A percentile compares a stretch with the other conserved stretches of the same genome.
Evolutionary conservation across 2,113 vertebrate genomes (phyloP).

Genomic region (Leptodactylus fuscus): DNA sequence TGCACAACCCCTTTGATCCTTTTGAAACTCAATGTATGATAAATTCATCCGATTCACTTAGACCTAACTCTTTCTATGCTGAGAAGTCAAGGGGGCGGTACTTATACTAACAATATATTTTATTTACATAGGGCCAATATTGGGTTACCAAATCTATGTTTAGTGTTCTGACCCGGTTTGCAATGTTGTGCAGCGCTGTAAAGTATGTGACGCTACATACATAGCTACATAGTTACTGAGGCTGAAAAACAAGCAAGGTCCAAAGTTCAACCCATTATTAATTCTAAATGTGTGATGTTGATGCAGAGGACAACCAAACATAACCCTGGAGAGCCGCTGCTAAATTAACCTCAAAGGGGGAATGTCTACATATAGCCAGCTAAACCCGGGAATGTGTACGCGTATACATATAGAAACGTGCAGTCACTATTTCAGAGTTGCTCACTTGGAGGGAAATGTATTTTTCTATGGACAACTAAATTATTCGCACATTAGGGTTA

Average conservation of each 20-base stretch:
- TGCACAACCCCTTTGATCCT: too few relatives aligned
- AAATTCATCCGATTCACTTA: too few relatives aligned
- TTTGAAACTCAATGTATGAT: too few relatives aligned
- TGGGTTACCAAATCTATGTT: too few relatives aligned
- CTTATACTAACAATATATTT: too few relatives aligned
- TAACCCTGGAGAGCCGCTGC: not conserved
- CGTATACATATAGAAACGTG: too few relatives aligned
- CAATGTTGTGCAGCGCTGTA: too few relatives aligned
- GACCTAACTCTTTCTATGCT: too few relatives aligned
- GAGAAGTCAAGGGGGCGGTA: too few relatives aligned
- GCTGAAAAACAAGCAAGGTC: not conserved
- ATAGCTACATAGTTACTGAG: not conserved
- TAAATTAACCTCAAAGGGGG: not conserved
- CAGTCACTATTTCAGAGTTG: not conserved
- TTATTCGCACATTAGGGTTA: not conserved
- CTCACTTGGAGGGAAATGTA: not conserved
- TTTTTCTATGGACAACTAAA: not conserved
- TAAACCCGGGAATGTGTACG: not conserved
- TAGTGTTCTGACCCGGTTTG: too few relatives aligned
- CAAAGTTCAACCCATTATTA: not conserved
- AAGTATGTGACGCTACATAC: not conserved
- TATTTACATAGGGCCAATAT: too few relatives aligned
- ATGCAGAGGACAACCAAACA: not conserved
- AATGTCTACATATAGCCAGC: slow-evolving; percentile 6
- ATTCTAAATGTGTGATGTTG: not conserved